phyloP scores from a whole-genome alignment of 2,888 invertebrate species.

The Chaetoderma sp. region DNA sequence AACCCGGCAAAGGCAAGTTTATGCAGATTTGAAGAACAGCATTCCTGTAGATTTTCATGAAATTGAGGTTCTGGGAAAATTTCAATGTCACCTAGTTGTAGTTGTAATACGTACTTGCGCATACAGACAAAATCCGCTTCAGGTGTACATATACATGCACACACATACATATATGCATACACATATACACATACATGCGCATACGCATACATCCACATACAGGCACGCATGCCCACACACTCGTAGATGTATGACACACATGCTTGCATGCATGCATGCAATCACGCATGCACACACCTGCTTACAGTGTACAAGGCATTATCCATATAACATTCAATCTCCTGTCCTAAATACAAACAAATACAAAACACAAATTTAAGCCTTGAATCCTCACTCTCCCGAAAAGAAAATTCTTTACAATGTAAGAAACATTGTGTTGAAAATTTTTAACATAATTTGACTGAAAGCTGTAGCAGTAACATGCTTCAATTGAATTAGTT shows the following conservation, averaged over 20 bases:
- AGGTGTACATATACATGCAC: not conserved
- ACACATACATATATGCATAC: not conserved
- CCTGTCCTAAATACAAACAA: too few relatives aligned
- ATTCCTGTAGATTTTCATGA: too few relatives aligned
- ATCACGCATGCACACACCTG: constrained; percentile 74
- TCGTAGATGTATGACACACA: too few relatives aligned
- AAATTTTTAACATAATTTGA: too few relatives aligned
- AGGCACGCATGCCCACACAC: not conserved
- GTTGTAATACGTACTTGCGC: not conserved
- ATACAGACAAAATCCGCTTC: not conserved
- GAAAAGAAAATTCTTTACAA: not conserved
- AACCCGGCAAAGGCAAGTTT: too few relatives aligned
- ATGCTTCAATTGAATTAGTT: too few relatives aligned
- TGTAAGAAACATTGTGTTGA: too few relatives aligned
- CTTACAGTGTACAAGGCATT: too few relatives aligned
- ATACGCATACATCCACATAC: not conserved
- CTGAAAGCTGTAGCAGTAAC: too few relatives aligned
- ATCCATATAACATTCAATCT: too few relatives aligned
- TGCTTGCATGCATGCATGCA: not conserved
- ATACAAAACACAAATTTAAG: too few relatives aligned
- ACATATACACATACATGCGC: not conserved
- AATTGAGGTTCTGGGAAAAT: not conserved
- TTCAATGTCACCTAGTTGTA: not conserved
- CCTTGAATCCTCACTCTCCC: constrained; percentile 3
- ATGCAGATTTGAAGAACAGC: too few relatives aligned